Evolutionary conservation across 2,888 invertebrate genomes (phyloP).

Genomic region (Coenonympha arcania): DNA sequence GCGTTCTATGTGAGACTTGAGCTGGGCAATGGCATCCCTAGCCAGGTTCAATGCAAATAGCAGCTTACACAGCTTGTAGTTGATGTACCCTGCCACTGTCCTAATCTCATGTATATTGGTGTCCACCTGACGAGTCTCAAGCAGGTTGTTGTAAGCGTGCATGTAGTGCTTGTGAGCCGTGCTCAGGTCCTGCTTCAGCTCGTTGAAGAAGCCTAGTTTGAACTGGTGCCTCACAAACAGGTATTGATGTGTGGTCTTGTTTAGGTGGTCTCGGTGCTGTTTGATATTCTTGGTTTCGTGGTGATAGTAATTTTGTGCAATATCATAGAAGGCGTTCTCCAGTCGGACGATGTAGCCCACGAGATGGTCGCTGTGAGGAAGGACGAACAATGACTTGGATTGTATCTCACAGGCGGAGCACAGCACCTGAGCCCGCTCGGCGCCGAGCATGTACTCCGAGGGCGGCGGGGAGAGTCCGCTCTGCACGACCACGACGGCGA

Average conservation of each 20-base stretch:
- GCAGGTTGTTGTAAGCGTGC: conserved; percentile 91
- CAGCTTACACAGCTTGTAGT: conserved; percentile 94
- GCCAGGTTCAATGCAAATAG: conserved; percentile 92
- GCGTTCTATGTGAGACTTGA: conserved; percentile 91
- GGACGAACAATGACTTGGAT: conserved; percentile 92
- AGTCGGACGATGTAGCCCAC: conserved; percentile 82
- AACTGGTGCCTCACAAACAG: conserved; percentile 96
- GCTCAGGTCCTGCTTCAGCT: conserved; percentile 90
- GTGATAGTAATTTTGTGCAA: conserved; percentile 93
- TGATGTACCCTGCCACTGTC: conserved; percentile 94
- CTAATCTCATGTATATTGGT: conserved; percentile 94
- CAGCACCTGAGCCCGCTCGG: conserved; percentile 91
- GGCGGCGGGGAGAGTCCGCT: conserved; percentile 83
- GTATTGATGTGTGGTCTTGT: conserved; percentile 91
- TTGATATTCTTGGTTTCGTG: conserved; percentile 90
- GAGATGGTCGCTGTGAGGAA: conserved; percentile 92
- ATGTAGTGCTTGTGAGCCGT: conserved; percentile 90
- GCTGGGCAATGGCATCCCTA: conserved; percentile 95
- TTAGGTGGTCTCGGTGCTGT: conserved; percentile 90
- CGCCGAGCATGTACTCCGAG: conserved; percentile 87
- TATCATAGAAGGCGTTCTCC: conserved; percentile 94
- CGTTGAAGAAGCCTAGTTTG: conserved; percentile 96
- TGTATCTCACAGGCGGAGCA: conserved; percentile 94
- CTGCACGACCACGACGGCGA: conserved; percentile 93
- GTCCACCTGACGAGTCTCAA: conserved; percentile 91